These are phyloP conservation scores for Alligator mississippiensis DNA, from an alignment of 2,113 vertebrate species.

Conservation along the genomic window DNA sequence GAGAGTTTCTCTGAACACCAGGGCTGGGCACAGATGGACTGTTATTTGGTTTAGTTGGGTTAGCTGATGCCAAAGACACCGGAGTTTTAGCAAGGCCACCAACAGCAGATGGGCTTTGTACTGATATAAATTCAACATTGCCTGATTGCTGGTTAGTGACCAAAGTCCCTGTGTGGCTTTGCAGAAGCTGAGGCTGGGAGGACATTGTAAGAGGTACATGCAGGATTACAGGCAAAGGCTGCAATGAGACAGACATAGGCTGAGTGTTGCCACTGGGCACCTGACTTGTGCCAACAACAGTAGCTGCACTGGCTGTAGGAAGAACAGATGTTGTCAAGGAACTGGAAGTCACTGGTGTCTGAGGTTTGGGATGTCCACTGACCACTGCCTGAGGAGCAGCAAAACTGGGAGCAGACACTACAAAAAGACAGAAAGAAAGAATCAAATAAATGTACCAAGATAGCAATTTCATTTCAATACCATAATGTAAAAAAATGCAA, in stretches of 20 bases:
- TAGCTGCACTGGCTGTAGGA: slow-evolving; percentile 76
- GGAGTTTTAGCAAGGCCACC: slow-evolving; percentile 81
- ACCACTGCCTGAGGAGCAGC: slow-evolving; percentile 69
- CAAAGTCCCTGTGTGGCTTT: slow-evolving; percentile 82
- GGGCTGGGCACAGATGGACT: slow-evolving; percentile 76
- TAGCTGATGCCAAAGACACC: slow-evolving; percentile 78
- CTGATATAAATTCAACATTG: slow-evolving; percentile 84
- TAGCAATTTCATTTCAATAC: background rate
- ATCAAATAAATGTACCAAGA: background rate
- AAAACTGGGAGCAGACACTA: slow-evolving; percentile 76
- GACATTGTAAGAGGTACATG: slow-evolving; percentile 86
- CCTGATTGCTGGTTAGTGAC: slow-evolving; percentile 83
- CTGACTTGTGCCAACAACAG: slow-evolving; percentile 80
- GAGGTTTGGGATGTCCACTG: slow-evolving; percentile 78
- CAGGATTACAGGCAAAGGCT: slow-evolving; percentile 83
- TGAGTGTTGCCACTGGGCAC: slow-evolving; percentile 79
- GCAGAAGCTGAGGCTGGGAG: slow-evolving; percentile 84
- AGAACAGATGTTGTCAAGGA: slow-evolving; percentile 80
- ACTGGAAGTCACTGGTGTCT: slow-evolving; percentile 75
- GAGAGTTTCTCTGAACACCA: slow-evolving; percentile 79
- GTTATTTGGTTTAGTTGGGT: slow-evolving; percentile 79
- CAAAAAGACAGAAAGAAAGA: background rate
- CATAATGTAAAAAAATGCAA: background rate
- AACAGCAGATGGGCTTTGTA: slow-evolving; percentile 81
- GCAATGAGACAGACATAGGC: slow-evolving; percentile 82